Base-by-base conservation (phyloP, 1,140 invertebrate species). In the Brachionus koreanus region DNA sequence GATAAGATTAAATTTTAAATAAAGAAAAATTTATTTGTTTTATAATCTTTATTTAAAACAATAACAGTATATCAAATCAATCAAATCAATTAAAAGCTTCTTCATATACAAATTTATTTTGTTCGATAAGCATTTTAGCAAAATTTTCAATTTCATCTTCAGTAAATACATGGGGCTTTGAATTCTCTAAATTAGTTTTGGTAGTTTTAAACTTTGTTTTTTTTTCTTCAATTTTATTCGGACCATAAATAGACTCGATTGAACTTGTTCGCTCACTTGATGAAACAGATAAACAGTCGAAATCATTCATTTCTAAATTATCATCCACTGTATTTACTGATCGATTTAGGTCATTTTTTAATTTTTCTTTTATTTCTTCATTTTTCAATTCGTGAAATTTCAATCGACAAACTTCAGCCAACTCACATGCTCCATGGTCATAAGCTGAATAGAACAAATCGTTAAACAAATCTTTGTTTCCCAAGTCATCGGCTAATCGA, bases 311-410 rank as follows among this genome's bases (percentile, higher is more conserved):
- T 29, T 74, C 33, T 13, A 74, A 5, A 49, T 74, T 74, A 46
- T 74, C 69, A 74, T 74, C 69, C 3, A 49, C 25, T 12, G 39
- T 74, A 4, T 43, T 74, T 29, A 46, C 42, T 13, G 69, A 74
- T 46, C 13, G 7, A 29, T 74, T 74, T 0, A 74, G 19, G 23
- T 74, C 69, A 33, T 74, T 74, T 46, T 13, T 43, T 6, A 74
- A n/a, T 29, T 46, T 25, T 74, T 74, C 42, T 25, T 46, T 46
- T 46, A 12, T 35, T 46, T 74, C 69, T 25, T 46, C 39, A 29
- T 74, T 25, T 46, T 46, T 74, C 19, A 46, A 46, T 46, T 74
- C 69, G 29, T 74, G 69, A 46, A 46, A 74, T 74, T 74, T 74
- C 13, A 74, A 19, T 46, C 69, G 19, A 10, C 69, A 74, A 23